Conservation (phyloP, 2,797 vertebrate species). For the Bovichtus diacanthus region DNA sequence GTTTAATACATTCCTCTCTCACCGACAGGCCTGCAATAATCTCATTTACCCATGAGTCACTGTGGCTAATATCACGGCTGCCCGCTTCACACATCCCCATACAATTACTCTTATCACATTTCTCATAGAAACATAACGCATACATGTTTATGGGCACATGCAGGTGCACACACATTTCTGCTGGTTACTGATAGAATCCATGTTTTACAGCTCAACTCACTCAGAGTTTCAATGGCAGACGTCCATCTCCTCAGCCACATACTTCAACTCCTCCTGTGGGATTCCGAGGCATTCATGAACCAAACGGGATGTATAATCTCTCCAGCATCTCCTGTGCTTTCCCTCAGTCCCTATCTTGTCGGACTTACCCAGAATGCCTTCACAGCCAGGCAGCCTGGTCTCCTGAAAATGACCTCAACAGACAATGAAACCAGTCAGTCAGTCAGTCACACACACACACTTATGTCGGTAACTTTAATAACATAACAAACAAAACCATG, state of each 20-base stretch:
- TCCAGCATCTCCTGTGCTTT: background rate
- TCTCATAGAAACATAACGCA: slow-evolving; percentile 23
- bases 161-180: background rate
- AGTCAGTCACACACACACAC: no score
- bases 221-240: background rate
- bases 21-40: slow-evolving; percentile 68
- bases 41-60: slow-evolving; percentile 69
- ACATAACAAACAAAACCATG: no score
- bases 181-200: background rate
- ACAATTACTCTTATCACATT: slow-evolving; percentile 20
- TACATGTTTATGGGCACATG: slow-evolving; percentile 11
- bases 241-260: background rate
- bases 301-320: background rate
- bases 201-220: background rate
- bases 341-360: background rate
- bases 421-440: no score
- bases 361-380: background rate
- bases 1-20: slow-evolving; percentile 72
- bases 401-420: no score
- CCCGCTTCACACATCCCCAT: background rate
- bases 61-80: slow-evolving; percentile 57
- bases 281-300: background rate
- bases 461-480: no score
- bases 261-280: background rate
- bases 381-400: background rate